Conservation (phyloP, 2,888 invertebrate genomes). For the Caenorhabditis japonica region DNA sequence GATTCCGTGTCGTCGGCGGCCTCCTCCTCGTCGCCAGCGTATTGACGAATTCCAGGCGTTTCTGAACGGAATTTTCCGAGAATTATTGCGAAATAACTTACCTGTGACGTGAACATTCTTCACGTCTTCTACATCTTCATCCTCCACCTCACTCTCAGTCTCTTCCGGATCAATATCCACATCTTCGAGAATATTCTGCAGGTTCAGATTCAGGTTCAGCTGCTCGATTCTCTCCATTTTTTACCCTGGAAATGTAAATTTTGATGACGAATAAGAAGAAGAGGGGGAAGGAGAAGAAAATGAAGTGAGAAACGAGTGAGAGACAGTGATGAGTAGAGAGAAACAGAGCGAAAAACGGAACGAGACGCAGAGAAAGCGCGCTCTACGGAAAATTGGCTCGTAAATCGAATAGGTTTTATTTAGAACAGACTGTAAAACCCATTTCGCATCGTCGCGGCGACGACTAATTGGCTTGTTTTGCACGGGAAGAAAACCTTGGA, state of each 20-base stretch:
- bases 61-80: background rate
- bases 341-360: slow-evolving; percentile 1
- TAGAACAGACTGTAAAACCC: slow-evolving; percentile 11
- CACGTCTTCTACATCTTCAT: too few species aligned
- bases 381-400: slow-evolving; percentile 27
- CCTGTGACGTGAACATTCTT: too few species aligned
- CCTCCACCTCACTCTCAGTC: too few species aligned
- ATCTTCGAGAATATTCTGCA: slow-evolving; percentile 49
- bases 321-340: background rate
- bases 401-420: slow-evolving; percentile 20
- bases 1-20: slow-evolving; percentile 28
- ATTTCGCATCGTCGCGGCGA: background rate
- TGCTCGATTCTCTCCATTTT: slow-evolving; percentile 45
- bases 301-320: slow-evolving; percentile 20
- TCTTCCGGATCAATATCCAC: slow-evolving; percentile 36
- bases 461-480: slow-evolving; percentile 40
- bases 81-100: background rate
- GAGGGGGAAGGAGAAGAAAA: slow-evolving; percentile 7
- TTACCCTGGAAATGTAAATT: slow-evolving; percentile 23
- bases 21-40: too few species aligned
- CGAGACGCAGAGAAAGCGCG: slow-evolving; percentile 37
- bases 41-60: too few species aligned
- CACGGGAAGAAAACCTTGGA: slow-evolving; percentile 10
- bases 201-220: slow-evolving; percentile 46
- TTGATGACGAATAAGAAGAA: slow-evolving; percentile 6